Conservation (phyloP, 2,888 invertebrate species). For the Scaptomyza tumidula region DNA sequence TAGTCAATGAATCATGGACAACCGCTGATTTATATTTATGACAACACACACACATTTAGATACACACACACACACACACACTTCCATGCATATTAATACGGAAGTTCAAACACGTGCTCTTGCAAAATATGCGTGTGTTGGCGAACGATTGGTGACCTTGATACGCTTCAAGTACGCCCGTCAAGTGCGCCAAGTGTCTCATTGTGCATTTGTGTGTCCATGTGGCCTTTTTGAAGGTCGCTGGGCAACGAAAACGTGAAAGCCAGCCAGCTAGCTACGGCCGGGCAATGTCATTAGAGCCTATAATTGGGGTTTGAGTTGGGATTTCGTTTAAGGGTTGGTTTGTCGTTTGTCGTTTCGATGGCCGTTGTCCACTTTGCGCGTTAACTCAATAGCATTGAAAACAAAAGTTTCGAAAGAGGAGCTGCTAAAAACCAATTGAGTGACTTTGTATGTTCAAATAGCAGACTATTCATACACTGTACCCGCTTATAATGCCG, state of each 20-base stretch:
- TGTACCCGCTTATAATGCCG: background rate
- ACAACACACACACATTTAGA: slow-evolving; percentile 30
- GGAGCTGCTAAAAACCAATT: slow-evolving; percentile 72
- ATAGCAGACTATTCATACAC: slow-evolving; percentile 20
- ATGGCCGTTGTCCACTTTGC: slow-evolving; percentile 5
- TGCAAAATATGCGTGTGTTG: slow-evolving; percentile 43
- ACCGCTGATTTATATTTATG: slow-evolving; percentile 80
- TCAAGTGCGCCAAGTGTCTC: slow-evolving; percentile 76
- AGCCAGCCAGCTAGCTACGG: slow-evolving; percentile 15
- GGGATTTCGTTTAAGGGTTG: background rate
- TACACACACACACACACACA: slow-evolving; percentile 15
- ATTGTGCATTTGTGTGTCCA: slow-evolving; percentile 73
- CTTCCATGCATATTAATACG: slow-evolving; percentile 7
- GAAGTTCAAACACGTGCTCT: slow-evolving; percentile 11
- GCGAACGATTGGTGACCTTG: slow-evolving; percentile 74
- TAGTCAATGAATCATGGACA: slow-evolving; percentile 80
- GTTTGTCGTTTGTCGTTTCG: slow-evolving; percentile 19
- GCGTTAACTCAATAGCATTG: slow-evolving; percentile 36
- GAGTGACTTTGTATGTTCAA: slow-evolving; percentile 66
- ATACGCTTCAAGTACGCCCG: slow-evolving; percentile 74
- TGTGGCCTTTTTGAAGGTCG: slow-evolving; percentile 61
- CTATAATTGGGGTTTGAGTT: background rate
- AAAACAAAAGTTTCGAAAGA: slow-evolving; percentile 62
- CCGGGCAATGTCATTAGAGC: slow-evolving; percentile 67
- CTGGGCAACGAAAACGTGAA: slow-evolving; percentile 25